These are phyloP conservation scores for Actinia equina DNA, from an alignment of 64 coral and sea anemone genomes.

Conservation along the genomic window DNA sequence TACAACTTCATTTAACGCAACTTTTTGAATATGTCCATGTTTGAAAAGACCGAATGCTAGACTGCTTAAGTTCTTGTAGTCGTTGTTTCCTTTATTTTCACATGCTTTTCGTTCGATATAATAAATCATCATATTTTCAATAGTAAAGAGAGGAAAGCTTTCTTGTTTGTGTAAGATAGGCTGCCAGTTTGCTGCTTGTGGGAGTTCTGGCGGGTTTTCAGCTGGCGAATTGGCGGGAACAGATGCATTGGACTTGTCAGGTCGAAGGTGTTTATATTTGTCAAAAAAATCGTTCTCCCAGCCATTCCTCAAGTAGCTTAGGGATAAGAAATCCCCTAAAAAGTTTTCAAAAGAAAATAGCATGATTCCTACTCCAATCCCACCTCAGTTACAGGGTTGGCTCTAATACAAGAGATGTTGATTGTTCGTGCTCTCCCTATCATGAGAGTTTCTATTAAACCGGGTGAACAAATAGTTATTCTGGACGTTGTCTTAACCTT, in stretches of 20 bases:
- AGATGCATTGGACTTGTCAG: neutral
- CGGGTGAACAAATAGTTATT: conserved; percentile 31
- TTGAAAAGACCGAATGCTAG: conserved; percentile 36
- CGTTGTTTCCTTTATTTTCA: conserved; percentile 22
- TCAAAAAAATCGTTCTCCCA: too few species aligned
- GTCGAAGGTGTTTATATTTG: too few species aligned
- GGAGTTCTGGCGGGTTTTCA: neutral
- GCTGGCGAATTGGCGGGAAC: neutral
- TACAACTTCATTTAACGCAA: neutral
- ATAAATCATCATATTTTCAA: conserved; percentile 33
- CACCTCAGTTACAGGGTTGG: conserved; percentile 3
- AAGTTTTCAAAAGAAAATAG: conserved; percentile 30
- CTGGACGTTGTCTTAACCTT: conserved; percentile 17
- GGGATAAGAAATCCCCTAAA: conserved; percentile 22
- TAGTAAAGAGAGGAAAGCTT: conserved; percentile 11
- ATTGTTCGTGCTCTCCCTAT: conserved; percentile 37
- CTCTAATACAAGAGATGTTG: conserved; percentile 25
- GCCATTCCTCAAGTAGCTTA: neutral
- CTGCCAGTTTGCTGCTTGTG: neutral
- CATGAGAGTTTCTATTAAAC: conserved; percentile 42
- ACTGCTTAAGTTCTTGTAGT: conserved; percentile 28
- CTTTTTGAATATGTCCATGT: conserved; percentile 40
- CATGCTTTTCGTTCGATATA: conserved; percentile 21
- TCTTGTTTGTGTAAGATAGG: neutral
- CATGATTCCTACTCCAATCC: conserved; percentile 12